Conservation (phyloP, 1,140 invertebrate species). For the Penaeus chinensis region DNA sequence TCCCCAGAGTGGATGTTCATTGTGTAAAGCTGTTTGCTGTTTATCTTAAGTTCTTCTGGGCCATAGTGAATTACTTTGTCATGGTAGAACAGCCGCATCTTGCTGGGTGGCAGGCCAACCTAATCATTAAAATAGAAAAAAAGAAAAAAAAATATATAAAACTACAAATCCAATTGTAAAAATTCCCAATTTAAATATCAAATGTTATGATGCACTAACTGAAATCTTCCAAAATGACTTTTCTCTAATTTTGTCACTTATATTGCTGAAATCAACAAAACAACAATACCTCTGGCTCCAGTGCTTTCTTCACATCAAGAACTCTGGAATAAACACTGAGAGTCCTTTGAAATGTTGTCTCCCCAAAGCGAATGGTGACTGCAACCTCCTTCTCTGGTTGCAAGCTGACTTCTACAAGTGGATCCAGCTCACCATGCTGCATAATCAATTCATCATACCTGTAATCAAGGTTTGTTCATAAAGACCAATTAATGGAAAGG, state of each 20-base stretch:
- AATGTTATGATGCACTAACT: too few species aligned
- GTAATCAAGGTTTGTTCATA: not conserved
- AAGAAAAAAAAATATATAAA: not conserved
- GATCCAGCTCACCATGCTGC: conserved; percentile 45
- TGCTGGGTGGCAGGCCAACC: conserved; percentile 65
- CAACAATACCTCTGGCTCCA: conserved; percentile 55
- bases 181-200: too few species aligned
- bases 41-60: conserved; percentile 66
- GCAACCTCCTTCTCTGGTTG: conserved; percentile 48
- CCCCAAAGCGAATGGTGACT: conserved; percentile 47
- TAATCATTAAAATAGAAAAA: not conserved
- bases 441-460: conserved; percentile 47
- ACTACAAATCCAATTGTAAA: too few species aligned
- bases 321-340: conserved; percentile 61
- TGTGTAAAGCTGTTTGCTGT: conserved; percentile 67
- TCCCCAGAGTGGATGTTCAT: conserved; percentile 68
- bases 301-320: conserved; percentile 59
- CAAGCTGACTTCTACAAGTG: conserved; percentile 45
- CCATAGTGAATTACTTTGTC: conserved; percentile 66
- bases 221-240: too few species aligned
- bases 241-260: too few species aligned
- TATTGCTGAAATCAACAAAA: not conserved
- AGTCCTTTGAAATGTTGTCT: conserved; percentile 41
- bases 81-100: conserved; percentile 68
- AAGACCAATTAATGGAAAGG: too few species aligned